These are phyloP conservation scores for Protomyctophum bolini DNA, from an alignment of 2,113 vertebrate genomes.

Conservation along the genomic window DNA sequence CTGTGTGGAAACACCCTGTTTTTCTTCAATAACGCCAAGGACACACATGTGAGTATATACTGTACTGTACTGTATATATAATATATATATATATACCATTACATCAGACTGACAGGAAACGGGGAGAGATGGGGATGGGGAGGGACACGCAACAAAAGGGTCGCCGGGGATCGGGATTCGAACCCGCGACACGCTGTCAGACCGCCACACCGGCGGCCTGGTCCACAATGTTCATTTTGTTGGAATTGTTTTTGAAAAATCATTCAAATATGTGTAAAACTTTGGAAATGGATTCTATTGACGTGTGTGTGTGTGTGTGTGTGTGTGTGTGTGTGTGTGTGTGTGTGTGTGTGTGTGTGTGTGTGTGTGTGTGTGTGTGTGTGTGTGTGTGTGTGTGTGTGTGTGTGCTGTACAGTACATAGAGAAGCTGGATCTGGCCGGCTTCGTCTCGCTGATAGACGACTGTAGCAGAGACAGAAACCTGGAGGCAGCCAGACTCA, in stretches of 20 bases:
- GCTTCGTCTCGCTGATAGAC: slow-evolving; percentile 81
- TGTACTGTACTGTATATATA: neutral
- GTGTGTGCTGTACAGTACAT: slow-evolving; percentile 71
- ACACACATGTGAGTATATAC: slow-evolving; percentile 76
- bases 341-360: too few species aligned
- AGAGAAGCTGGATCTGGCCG: slow-evolving; percentile 82
- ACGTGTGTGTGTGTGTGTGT: too few species aligned
- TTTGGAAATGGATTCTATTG: too few species aligned
- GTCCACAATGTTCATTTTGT: too few species aligned
- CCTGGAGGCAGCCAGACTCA: slow-evolving; percentile 72
- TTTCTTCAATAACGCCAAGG: slow-evolving; percentile 83
- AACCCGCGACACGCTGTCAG: too few species aligned
- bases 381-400: neutral
- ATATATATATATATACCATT: neutral
- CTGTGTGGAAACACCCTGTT: slow-evolving; percentile 83
- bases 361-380: neutral
- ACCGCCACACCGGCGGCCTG: too few species aligned
- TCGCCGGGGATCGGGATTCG: too few species aligned
- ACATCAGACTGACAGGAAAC: too few species aligned
- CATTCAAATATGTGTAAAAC: too few species aligned
- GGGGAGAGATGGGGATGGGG: too few species aligned
- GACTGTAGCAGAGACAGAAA: slow-evolving; percentile 76
- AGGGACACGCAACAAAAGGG: too few species aligned
- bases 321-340: neutral
- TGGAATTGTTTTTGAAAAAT: too few species aligned